Conservation (phyloP, 1,140 invertebrate genomes). For the Penaeus indicus region DNA sequence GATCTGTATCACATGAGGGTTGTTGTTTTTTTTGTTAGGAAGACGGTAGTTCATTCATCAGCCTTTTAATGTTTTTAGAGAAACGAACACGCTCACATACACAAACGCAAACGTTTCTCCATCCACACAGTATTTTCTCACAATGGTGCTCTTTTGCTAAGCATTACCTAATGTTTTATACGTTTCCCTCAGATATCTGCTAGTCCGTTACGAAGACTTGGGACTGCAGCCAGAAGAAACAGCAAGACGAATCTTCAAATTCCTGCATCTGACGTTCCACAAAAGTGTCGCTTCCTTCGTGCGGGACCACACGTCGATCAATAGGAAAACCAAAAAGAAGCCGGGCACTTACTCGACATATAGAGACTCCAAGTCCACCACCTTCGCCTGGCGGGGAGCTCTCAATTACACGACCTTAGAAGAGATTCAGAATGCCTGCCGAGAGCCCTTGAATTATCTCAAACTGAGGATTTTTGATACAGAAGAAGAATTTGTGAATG, state of each 20-base stretch:
- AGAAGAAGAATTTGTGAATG: constrained; percentile 60
- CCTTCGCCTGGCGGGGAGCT: constrained; percentile 63
- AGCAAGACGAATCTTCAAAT: constrained; percentile 66
- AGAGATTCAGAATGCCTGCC: constrained; percentile 57
- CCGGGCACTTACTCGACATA: constrained; percentile 60
- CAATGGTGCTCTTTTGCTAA: not conserved
- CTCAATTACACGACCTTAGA: constrained; percentile 54
- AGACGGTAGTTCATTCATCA: no score
- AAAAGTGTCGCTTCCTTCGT: constrained; percentile 58
- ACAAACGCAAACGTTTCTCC: not conserved
- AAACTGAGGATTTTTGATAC: constrained; percentile 47
- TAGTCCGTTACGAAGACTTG: constrained; percentile 68
- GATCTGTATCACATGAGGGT: not conserved
- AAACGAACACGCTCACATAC: not conserved
- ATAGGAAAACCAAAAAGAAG: constrained; percentile 18
- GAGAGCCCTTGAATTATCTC: constrained; percentile 52
- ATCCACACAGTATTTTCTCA: not conserved
- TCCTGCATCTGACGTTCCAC: constrained; percentile 63
- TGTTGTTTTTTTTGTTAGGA: not conserved
- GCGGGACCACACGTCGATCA: constrained; percentile 57
- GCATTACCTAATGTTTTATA: not conserved
- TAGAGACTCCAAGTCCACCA: constrained; percentile 62
- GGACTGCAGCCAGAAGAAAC: constrained; percentile 65
- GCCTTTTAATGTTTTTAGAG: not conserved
- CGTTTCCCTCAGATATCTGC: constrained; percentile 58